A percentile compares a stretch with the other conserved stretches of the same genome.
Evolutionary conservation across 2,888 invertebrate genomes (phyloP).

Genomic region (Microplitis deprimator): DNA sequence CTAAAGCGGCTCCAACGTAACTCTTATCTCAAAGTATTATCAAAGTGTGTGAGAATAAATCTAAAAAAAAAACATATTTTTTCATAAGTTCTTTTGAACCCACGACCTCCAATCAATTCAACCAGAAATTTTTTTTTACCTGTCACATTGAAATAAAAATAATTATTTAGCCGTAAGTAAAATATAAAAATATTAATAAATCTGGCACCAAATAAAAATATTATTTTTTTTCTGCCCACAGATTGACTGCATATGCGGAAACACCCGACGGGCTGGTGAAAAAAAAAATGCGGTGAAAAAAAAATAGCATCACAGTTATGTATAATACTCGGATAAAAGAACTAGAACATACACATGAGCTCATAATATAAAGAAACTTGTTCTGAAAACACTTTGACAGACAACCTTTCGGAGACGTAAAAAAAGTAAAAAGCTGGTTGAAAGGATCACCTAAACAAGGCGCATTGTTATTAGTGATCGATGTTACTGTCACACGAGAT

Average conservation of each 20-base stretch:
- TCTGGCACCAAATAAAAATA: background rate
- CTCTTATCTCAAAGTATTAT: background rate
- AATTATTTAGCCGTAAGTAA: too few relatives aligned
- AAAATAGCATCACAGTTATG: background rate
- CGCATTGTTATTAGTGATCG: background rate
- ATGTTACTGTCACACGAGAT: background rate
- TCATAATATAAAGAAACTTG: background rate
- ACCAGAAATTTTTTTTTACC: background rate
- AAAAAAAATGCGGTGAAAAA: background rate
- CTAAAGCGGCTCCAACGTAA: background rate
- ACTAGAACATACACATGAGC: slow-evolving; percentile 1
- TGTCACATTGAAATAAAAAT: too few relatives aligned
- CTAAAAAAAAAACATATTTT: background rate
- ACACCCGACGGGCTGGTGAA: background rate
- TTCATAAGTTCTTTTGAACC: background rate
- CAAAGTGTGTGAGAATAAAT: background rate
- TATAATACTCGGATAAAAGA: background rate
- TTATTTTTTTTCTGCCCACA: background rate
- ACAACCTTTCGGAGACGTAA: background rate
- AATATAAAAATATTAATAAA: too few relatives aligned
- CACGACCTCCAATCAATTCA: background rate
- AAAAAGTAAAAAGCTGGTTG: background rate
- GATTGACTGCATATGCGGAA: background rate
- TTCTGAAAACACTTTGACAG: slow-evolving; percentile 1
- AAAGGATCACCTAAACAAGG: slow-evolving; percentile 1